A percentile compares a stretch with the other conserved stretches of the same genome.
phyloP scores from a whole-genome alignment of 53 echinoderm and acorn worm species.

The Paracentrotus lividus region DNA sequence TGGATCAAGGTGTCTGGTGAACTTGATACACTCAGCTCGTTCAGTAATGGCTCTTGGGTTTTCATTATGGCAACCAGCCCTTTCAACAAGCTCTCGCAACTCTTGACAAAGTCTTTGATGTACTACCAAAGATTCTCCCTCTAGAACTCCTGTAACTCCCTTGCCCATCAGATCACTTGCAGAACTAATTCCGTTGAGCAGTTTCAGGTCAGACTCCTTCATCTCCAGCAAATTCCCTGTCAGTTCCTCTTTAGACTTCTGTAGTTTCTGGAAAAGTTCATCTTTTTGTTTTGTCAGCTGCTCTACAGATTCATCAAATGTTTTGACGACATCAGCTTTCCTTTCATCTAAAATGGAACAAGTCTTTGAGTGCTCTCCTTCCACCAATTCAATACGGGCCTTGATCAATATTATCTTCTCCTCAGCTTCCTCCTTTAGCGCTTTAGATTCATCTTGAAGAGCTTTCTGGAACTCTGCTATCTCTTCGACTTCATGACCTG shows the following conservation, averaged over 20 bases:
- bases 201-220: background rate
- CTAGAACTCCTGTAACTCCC: background rate
- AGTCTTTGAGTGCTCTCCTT: background rate
- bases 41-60: background rate
- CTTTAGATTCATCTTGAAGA: background rate
- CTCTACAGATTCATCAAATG: background rate
- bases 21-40: background rate
- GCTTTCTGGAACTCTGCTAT: conserved; percentile 11
- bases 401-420: background rate
- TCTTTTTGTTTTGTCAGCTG: background rate
- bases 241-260: background rate
- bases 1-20: background rate
- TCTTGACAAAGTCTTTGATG: background rate
- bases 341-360: background rate
- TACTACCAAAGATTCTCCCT: background rate
- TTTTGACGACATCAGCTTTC: background rate
- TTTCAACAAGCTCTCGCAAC: background rate
- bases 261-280: background rate
- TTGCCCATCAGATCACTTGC: background rate
- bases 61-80: background rate
- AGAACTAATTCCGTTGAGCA: background rate
- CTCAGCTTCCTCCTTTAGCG: background rate
- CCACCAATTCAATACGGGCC: background rate
- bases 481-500: conserved; percentile 31
- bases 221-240: background rate